These are phyloP conservation scores for Limenitis camilla DNA, from an alignment of 2,888 invertebrate genomes.

Conservation along the genomic window DNA sequence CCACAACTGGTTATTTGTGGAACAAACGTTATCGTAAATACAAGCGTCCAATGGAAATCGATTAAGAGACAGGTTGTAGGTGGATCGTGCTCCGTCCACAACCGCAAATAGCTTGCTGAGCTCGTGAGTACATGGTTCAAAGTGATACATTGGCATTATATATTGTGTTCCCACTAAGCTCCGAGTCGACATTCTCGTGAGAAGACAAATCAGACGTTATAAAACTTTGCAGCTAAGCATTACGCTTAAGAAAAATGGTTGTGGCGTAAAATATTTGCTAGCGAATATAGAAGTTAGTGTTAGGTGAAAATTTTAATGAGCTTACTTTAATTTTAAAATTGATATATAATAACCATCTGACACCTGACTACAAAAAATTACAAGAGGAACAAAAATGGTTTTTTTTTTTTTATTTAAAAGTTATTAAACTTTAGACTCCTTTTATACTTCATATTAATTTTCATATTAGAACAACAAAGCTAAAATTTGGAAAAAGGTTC, in stretches of 20 bases:
- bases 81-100: constrained; percentile 18
- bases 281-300: not conserved
- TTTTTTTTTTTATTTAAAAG: too few species aligned
- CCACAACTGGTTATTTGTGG: constrained; percentile 19
- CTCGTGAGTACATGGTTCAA: constrained; percentile 25
- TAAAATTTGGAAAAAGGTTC: too few species aligned
- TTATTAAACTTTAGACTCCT: too few species aligned
- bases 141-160: constrained; percentile 28
- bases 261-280: not conserved
- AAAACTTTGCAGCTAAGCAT: constrained; percentile 9
- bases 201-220: constrained; percentile 19
- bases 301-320: not conserved
- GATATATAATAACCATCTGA: too few species aligned
- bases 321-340: too few species aligned
- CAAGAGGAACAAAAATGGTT: too few species aligned
- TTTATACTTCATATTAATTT: too few species aligned
- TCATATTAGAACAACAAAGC: too few species aligned
- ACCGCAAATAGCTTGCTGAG: constrained; percentile 28
- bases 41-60: constrained; percentile 21
- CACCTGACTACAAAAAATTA: too few species aligned
- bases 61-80: constrained; percentile 19
- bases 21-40: constrained; percentile 20
- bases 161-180: constrained; percentile 25
- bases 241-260: constrained; percentile 1
- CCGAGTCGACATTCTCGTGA: constrained; percentile 12